Base-by-base conservation (phyloP, 2,113 vertebrate species). In the Takifugu flavidus region DNA sequence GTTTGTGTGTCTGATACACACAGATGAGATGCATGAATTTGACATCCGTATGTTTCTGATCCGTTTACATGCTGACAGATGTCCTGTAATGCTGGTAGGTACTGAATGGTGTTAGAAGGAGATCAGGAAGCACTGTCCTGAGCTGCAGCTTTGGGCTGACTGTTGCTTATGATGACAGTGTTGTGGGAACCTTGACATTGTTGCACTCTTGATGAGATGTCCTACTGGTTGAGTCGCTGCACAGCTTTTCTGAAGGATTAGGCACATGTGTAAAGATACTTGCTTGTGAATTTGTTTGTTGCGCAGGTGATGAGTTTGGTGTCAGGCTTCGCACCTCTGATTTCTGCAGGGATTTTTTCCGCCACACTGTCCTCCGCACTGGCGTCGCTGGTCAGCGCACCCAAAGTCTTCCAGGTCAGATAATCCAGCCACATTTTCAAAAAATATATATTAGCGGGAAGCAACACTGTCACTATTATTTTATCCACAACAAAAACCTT, bases 351-450 rank as follows among this genome's bases (percentile, higher is more conserved):
- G 47, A 98, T 98, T 55, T 99, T 99, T 74, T 98, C 96, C 13
- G 96, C 96, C 20, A 99, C 96, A 0, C 85, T 99, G 49, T 99
- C 96, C 1, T 99, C 96, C 20, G 96, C 96, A 50, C 86, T 99
- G 78, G 96, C 96, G 14, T 99, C 96, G 8, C 88, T 99, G 66
- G 95, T 99, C 89, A 98, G 95, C 68, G 96, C 96, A 4, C 96
- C 96, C 25, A 99, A 99, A 88, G 94, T 99, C 64, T 99, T 99
- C 81, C 96, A 99, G 94, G 96, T 88, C 27, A 74, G 77, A 50
- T 6, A 56, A 26, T 39, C 34, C 34, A 39, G 34, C 34, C 25
- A 14, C 10, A 13, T 62, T 20, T 13, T 10, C 3, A 20, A 20
- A 20, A 20, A 20, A 20, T 20, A 20, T 20, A 20, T 28, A 61